Evolutionary conservation across 2,888 invertebrate species (phyloP), one percentile per base, ranked within the genome.

Genomic region (Operophtera brumata): DNA sequence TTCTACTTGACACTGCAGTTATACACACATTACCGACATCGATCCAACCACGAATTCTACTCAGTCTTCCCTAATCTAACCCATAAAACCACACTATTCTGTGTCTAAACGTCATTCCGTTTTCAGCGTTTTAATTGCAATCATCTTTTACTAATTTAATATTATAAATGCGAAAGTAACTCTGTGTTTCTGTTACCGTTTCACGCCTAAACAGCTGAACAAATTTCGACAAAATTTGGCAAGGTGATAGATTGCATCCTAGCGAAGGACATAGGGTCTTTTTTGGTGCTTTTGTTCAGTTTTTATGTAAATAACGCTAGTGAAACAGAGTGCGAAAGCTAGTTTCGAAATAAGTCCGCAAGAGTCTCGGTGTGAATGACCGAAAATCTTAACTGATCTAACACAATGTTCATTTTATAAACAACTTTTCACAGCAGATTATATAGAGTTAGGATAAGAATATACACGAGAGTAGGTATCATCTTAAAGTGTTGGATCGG

Each of bases 1-100:
- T 69, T 68, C 50, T 66, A 70, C 71, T 72, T 71, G 66, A 70
- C 69, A 70, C 66, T 71, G 69, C 67, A 72, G 53, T 53, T 54
- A 37, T 48, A 48, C 36, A 52, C 52, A 48, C 36, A 52, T 54
- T 51, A 36, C 40, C 44, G n/a, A 50, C 41, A 54, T 51, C 47
- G 50, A 54, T 26, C 43, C 26, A 13, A 48, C 42, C 47, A 37
- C 25, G 36, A 56, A 44, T 52, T 43, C 50, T 50, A 39, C 50
- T 39, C 47, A 37, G 50, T 30, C 32, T 36, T 45, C 34, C 40
- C 28, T 34, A n/a, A n/a, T 32, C 11, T 25, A n/a, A n/a, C n/a
- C n/a, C n/a, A n/a, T n/a, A n/a, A n/a, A 41, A 30, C 37, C 11
- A 10, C 2, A 7, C 20, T 36, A 36, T 26, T 45, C 5, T 35